Percentiles rank a stretch among this genome's conserved stretches.
These are phyloP conservation scores for Heliothis peltigera DNA, from an alignment of 2,888 invertebrate genomes.

Conservation along the genomic window DNA sequence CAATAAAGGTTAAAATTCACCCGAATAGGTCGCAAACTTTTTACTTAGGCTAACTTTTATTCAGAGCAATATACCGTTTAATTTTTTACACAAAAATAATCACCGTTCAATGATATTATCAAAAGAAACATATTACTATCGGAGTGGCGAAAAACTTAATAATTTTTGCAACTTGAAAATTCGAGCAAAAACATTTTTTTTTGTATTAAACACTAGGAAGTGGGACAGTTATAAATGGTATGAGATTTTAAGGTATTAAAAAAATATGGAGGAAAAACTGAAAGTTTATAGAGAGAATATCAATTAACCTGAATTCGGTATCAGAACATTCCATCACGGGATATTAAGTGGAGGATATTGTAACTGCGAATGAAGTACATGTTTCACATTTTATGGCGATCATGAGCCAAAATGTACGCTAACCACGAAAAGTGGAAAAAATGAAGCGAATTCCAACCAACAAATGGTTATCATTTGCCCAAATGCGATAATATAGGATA, in stretches of 20 bases:
- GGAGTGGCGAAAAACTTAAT: constrained; percentile 35
- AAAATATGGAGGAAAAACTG: constrained; percentile 24
- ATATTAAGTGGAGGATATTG: constrained; percentile 1
- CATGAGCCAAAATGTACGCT: background rate
- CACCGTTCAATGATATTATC: constrained; percentile 23
- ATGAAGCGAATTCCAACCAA: constrained; percentile 1
- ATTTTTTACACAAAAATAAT: constrained; percentile 34
- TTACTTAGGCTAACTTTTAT: constrained; percentile 39
- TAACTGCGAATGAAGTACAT: background rate
- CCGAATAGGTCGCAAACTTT: constrained; percentile 23
- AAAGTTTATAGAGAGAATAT: constrained; percentile 4
- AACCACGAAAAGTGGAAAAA: background rate
- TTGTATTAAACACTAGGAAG: constrained; percentile 21
- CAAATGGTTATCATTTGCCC: background rate
- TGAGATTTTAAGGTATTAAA: constrained; percentile 10
- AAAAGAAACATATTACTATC: constrained; percentile 31
- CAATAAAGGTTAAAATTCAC: constrained; percentile 15
- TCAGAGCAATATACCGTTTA: constrained; percentile 26
- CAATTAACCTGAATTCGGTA: constrained; percentile 29
- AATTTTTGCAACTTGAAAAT: constrained; percentile 31
- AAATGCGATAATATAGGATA: background rate
- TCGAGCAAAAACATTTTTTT: constrained; percentile 23
- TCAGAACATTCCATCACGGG: background rate
- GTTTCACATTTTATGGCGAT: background rate
- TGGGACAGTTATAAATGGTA: constrained; percentile 18